Evolutionary conservation across 2,113 vertebrate species (phyloP), one percentile per base, ranked within the genome.

Genomic region (Tringa solitaria): DNA sequence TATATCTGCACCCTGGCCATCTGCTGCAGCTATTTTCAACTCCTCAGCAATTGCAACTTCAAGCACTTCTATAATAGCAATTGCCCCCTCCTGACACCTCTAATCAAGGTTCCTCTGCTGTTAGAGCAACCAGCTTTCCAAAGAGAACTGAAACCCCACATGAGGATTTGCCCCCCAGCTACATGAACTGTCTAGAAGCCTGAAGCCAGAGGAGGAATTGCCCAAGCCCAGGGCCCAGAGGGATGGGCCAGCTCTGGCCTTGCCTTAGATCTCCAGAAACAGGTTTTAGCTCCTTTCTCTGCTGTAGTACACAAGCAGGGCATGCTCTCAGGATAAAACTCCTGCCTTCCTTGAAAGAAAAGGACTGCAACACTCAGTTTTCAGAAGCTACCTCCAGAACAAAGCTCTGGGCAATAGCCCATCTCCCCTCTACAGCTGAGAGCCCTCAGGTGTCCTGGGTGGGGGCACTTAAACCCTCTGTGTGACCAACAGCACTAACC

Each of bases 341-440:
- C 48, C 23, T 4, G 6, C 16, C 1, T 43, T 60, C 37, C n/a
- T 26, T 37, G 11, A 24, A 27, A 57, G 23, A 43, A 2, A 6
- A 6, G 8, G 3, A 6, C 28, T 3, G 0, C 26, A 65, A 10
- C 27, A 18, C 15, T 8, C 4, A 32, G 2, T 1, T 21, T 8
- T 9, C 12, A 37, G 3, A 13, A 32, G 18, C 14, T 4, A 7
- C 0, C 20, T 18, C 16, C 39, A 53, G 13, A 18, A 1, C 21
- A 48, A 16, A 77, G 1, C 18, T 32, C 39, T 3, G 0, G 0
- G 4, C 1, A 17, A 8, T 2, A 46, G 14, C 30, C 6, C 1
- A 0, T 3, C 11, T 6, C 15, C 24, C 16, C 8, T 24, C 20
- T 8, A 5, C 57, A n/a, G 5, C 22, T 13, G 5, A 24, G 3